phyloP scores from a whole-genome alignment of 1,140 invertebrate genomes.

The Belonocnema kinseyi region DNA sequence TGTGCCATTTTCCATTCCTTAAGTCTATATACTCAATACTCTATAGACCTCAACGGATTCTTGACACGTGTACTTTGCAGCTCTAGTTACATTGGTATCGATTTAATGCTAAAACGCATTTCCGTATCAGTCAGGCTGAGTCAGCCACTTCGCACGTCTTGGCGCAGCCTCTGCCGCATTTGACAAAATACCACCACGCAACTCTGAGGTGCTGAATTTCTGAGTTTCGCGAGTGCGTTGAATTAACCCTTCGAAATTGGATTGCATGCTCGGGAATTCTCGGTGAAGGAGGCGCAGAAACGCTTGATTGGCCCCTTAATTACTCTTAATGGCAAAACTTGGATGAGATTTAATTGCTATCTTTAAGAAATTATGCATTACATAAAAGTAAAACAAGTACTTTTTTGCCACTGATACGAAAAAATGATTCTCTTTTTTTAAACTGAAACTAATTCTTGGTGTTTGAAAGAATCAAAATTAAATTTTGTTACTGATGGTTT shows the following conservation, averaged over 20 bases:
- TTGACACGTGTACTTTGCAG: constrained; percentile 10
- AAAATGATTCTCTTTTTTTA: too few relatives aligned
- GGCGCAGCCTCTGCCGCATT: constrained; percentile 26
- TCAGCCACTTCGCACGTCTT: constrained; percentile 30
- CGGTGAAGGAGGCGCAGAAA: not conserved
- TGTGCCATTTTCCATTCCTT: not conserved
- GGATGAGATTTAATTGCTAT: not conserved
- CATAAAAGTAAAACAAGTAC: too few relatives aligned
- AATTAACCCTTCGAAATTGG: constrained; percentile 23
- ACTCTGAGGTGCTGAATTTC: constrained; percentile 3
- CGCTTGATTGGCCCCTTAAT: constrained; percentile 7
- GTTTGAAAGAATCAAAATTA: too few relatives aligned
- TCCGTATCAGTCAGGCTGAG: constrained; percentile 13
- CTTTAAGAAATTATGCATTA: too few relatives aligned
- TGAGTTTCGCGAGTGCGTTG: constrained; percentile 27
- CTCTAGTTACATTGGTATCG: constrained; percentile 20
- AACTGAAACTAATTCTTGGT: too few relatives aligned
- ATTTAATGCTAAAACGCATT: constrained; percentile 11
- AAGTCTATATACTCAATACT: too few relatives aligned
- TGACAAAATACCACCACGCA: constrained; percentile 30
- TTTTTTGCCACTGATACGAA: too few relatives aligned
- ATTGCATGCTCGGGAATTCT: constrained; percentile 19
- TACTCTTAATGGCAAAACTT: not conserved
- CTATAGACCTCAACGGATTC: not conserved
- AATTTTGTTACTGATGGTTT: too few relatives aligned